Evolutionary conservation across 2,113 vertebrate genomes (phyloP), one percentile per base, ranked within the genome.

Genomic region (Gymnorhina tibicen): DNA sequence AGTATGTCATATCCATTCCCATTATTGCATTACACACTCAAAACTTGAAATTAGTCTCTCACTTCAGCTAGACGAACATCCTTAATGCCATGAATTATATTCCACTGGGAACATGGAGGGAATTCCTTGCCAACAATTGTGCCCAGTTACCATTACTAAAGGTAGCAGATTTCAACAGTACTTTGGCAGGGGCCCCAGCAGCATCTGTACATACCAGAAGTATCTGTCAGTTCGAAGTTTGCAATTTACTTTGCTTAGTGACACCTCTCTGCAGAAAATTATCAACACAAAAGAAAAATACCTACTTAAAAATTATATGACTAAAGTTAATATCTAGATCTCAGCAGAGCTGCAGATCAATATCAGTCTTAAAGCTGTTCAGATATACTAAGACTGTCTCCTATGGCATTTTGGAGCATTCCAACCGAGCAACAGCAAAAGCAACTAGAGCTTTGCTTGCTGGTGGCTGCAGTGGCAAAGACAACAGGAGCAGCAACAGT

Each of bases 71-170:
- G 32, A 35, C 19, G 58, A 16, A 33, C 53, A 87, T 11, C 20
- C 12, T 33, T 52, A 55, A 47, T 13, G 22, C 8, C 39, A 69
- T 50, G 33, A 80, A 47, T 33, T 56, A 56, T 22, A 35, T 93
- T 73, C 56, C 14, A 9, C 17, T 16, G 16, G 3, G 33, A 24
- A 3, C 37, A 60, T 4, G 7, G 44, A 68, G 21, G 27, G 35
- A 84, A 42, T 39, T 10, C 0, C 0, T 7, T 60, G 44, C 27
- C 39, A 42, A 47, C 4, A 30, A 55, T 22, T 1, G 3, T 30
- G 12, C 14, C 21, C 26, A 33, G 35, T 33, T n/a, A 23, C 23
- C 28, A 9, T 28, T 62, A 50, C 15, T 22, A 22, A 60, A 4
- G 3, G 46, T 4, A 52, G 23, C 3, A 49, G 32, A 58, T 37